phyloP scores from a whole-genome alignment of 92 coral and sea anemone genomes.

The Meandrina meandrites region DNA sequence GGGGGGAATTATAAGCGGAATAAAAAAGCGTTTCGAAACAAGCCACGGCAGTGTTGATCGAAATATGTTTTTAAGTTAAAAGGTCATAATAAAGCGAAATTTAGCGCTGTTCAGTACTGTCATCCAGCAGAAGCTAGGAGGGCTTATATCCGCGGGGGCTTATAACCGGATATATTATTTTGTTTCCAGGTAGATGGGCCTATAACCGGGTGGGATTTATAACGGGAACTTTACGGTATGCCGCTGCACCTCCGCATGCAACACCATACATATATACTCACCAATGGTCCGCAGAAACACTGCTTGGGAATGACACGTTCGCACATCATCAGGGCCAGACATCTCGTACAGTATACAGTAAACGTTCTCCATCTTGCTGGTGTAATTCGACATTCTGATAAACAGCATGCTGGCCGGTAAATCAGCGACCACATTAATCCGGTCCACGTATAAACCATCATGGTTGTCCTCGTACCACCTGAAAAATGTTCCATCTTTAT shows the following conservation, averaged over 20 bases:
- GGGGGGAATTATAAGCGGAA: no score
- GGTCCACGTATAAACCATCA: background rate
- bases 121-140: no score
- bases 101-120: no score
- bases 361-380: constrained; percentile 16
- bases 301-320: constrained; percentile 2
- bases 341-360: constrained; percentile 17
- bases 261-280: background rate
- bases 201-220: no score
- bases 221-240: no score
- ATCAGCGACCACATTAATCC: background rate
- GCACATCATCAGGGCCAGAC: background rate
- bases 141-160: no score
- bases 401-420: background rate
- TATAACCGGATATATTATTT: no score
- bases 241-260: background rate
- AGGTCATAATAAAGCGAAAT: no score
- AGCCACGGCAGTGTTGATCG: no score
- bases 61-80: no score
- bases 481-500: background rate
- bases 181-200: no score
- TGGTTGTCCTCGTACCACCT: background rate
- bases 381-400: constrained; percentile 16
- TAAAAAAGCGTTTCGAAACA: no score
- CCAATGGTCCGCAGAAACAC: constrained; percentile 15